Evolutionary conservation across 1,140 invertebrate genomes (phyloP), one percentile per base, ranked within the genome.

Genomic region (Muscidifurax raptorellus): DNA sequence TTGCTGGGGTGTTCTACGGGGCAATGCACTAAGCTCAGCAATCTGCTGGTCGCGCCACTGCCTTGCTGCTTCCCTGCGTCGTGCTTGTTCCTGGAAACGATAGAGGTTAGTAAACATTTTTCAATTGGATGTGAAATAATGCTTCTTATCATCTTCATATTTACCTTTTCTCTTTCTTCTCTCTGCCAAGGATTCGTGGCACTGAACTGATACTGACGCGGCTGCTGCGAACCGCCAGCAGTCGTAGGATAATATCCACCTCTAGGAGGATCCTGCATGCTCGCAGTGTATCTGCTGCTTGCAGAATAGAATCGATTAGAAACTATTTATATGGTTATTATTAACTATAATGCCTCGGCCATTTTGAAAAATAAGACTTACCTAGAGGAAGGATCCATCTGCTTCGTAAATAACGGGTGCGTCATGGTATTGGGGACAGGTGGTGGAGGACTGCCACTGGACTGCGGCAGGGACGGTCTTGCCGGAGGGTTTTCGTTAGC

Each of bases 31-130:
- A 25, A 98, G 92, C 86, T 97, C 96, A 0, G 94, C 94, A 47
- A 98, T 98, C 89, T 98, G 96, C 88, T 97, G 96, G 91, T 98
- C 97, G 28, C 97, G 94, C 95, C 95, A 96, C 36, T 95, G 94
- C 80, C 95, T 93, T 0, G 95, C 96, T 12, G 95, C 95, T 89
- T 96, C 95, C 81, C 96, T 93, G 84, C 96, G 92, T 69, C 95
- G 94, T 87, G 96, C 95, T 86, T 95, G 94, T 92, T 97, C 95
- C 91, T 96, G 77, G 83, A 86, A 67, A 22, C 44, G 22, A n/a
- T 59, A 59, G 22, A 27, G 66, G 13, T 69, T 69, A 69, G 28
- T n/a, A 59, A 59, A 59, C 4, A n/a, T 7, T 59, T 22, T n/a
- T 7, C 6, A n/a, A 59, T 18, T 0, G 6, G 22, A 22, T 7